Evolutionary conservation across 2,888 invertebrate genomes (phyloP).

Genomic region (Bimastos eiseni): DNA sequence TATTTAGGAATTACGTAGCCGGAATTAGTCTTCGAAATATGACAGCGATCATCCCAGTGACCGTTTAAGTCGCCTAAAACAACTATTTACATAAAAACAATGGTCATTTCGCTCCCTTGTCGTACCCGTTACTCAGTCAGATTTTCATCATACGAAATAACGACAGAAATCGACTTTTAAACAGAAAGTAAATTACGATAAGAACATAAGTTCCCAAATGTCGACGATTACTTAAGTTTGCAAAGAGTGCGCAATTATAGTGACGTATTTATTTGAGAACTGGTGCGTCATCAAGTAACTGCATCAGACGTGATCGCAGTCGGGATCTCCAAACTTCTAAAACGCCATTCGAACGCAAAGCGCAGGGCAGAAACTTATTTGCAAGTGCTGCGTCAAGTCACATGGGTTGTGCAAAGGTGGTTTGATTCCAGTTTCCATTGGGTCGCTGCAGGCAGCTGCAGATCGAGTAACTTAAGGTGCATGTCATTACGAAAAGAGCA

Average conservation of each 20-base stretch:
- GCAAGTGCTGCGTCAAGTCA: too few species aligned
- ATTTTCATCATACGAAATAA: slow-evolving; percentile 13
- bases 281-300: not conserved
- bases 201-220: not conserved
- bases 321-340: too few species aligned
- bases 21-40: not conserved
- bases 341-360: too few species aligned
- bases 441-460: too few species aligned
- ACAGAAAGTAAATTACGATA: not conserved
- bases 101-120: not conserved
- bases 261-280: not conserved
- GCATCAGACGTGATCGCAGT: too few species aligned
- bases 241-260: not conserved
- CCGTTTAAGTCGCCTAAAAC: not conserved
- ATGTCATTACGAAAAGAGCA: too few species aligned
- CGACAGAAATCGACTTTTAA: not conserved
- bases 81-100: not conserved
- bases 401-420: too few species aligned
- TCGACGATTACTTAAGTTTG: not conserved
- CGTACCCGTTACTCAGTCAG: not conserved
- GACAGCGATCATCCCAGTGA: not conserved
- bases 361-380: too few species aligned
- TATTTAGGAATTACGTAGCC: not conserved
- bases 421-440: too few species aligned
- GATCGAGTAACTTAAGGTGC: too few species aligned